A percentile compares a stretch with the other conserved stretches of the same genome.
Conservation (phyloP, 1,140 invertebrate genomes). For the Palaemon carinicauda region DNA sequence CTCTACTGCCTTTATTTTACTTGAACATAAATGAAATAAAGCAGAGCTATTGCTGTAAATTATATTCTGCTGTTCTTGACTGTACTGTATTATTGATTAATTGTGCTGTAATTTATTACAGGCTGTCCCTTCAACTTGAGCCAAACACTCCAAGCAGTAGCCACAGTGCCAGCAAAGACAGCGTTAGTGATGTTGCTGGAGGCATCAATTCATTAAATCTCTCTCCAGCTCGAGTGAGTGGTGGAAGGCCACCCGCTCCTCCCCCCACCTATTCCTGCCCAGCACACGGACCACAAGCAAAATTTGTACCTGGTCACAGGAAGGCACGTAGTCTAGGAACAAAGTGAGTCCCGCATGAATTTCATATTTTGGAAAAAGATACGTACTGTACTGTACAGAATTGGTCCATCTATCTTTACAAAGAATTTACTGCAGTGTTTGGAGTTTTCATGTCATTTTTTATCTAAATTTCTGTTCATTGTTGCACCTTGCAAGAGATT, state of each 20-base stretch:
- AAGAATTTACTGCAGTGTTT: conserved; percentile 37
- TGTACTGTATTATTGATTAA: background rate
- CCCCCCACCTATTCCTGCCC: conserved; percentile 48
- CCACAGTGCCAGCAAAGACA: conserved; percentile 58
- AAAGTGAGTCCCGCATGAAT: conserved; percentile 75
- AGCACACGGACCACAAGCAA: conserved; percentile 39
- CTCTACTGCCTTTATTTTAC: background rate
- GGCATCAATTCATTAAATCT: conserved; percentile 66
- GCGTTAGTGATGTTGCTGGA: conserved; percentile 61
- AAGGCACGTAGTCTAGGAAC: conserved; percentile 88
- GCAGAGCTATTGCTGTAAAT: background rate
- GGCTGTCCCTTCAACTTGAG: conserved; percentile 60
- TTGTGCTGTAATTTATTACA: conserved; percentile 8
- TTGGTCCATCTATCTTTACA: background rate
- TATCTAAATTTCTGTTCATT: conserved; percentile 36
- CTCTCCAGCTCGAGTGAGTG: conserved; percentile 74
- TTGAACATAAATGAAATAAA: background rate
- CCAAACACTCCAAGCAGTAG: conserved; percentile 56
- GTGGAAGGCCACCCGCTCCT: conserved; percentile 62
- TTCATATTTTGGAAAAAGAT: conserved; percentile 12
- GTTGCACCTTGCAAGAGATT: conserved; percentile 40
- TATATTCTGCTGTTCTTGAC: background rate
- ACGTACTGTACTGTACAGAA: background rate
- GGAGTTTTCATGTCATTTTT: conserved; percentile 36
- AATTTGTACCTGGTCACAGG: conserved; percentile 82